phyloP scores from a whole-genome alignment of 2,113 vertebrate genomes.

The Paramormyrops kingsleyae region DNA sequence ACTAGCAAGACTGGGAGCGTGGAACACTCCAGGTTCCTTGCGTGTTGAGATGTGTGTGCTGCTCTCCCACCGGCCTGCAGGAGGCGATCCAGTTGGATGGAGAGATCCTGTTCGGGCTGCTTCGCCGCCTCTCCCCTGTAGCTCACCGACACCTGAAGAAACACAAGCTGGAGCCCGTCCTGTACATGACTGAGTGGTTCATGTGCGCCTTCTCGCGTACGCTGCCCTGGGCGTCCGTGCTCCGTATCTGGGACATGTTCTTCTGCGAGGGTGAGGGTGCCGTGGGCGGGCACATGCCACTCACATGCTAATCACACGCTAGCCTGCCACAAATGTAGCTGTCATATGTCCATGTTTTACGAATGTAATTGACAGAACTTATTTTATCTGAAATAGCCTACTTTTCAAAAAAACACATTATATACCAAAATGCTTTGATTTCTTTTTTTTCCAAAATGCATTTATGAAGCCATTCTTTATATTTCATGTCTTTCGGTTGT shows the following conservation, averaged over 20 bases:
- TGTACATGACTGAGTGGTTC: slow-evolving; percentile 99
- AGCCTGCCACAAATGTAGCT: neutral
- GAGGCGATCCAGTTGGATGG: slow-evolving; percentile 95
- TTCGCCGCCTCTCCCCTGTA: slow-evolving; percentile 71
- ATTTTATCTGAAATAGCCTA: neutral
- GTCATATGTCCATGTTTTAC: neutral
- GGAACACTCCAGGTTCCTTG: neutral
- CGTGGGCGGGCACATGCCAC: neutral
- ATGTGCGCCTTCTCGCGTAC: slow-evolving; percentile 97
- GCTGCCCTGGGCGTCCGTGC: slow-evolving; percentile 88
- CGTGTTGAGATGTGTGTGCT: neutral
- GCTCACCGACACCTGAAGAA: slow-evolving; percentile 88
- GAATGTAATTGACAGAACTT: neutral
- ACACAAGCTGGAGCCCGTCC: slow-evolving; percentile 88
- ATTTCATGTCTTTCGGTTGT: neutral
- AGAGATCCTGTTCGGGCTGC: slow-evolving; percentile 86
- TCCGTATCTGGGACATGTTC: slow-evolving; percentile 98
- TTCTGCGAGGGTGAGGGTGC: slow-evolving; percentile 80
- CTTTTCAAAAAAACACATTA: neutral
- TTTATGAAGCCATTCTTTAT: neutral
- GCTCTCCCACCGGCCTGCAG: slow-evolving; percentile 46
- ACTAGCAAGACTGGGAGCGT: neutral
- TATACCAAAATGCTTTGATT: too few relatives aligned
- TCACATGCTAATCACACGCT: slow-evolving; percentile 8
- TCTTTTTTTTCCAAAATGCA: neutral